These are phyloP conservation scores for Castor canadensis DNA, from an alignment of 2,113 vertebrate species.

Conservation along the genomic window DNA sequence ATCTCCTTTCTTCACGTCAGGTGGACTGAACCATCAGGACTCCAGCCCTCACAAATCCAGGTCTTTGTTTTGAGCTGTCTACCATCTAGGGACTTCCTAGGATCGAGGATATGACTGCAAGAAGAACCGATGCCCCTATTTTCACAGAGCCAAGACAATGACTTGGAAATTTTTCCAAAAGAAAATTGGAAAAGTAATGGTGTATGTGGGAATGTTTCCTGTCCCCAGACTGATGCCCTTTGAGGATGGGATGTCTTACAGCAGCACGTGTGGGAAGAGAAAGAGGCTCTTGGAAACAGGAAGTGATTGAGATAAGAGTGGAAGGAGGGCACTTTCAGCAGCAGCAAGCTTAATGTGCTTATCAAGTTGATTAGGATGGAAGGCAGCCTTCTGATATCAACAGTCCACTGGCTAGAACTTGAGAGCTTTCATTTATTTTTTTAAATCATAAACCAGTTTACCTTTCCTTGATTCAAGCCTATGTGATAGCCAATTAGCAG, in stretches of 20 bases:
- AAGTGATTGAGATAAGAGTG: constrained; percentile 26
- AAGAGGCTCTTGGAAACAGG: background rate
- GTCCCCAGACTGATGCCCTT: background rate
- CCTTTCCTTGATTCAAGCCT: background rate
- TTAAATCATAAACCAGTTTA: no score
- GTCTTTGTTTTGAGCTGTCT: background rate
- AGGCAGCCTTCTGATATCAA: constrained; percentile 61
- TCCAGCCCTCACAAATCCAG: background rate
- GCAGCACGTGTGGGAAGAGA: background rate
- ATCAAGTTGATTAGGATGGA: constrained; percentile 27
- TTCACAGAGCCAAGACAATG: background rate
- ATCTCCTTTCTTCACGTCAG: background rate
- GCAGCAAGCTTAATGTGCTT: constrained; percentile 7
- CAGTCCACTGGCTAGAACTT: background rate
- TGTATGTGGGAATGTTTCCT: background rate
- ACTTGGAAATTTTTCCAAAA: background rate
- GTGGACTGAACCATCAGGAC: background rate
- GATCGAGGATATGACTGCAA: background rate
- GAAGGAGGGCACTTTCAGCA: constrained; percentile 45
- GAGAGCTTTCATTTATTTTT: background rate
- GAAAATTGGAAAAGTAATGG: background rate
- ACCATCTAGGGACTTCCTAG: background rate
- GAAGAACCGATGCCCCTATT: background rate
- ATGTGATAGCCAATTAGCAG: background rate
- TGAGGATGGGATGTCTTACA: background rate